Base-by-base conservation (phyloP, 2,113 vertebrate species). In the Butorides virescens region DNA sequence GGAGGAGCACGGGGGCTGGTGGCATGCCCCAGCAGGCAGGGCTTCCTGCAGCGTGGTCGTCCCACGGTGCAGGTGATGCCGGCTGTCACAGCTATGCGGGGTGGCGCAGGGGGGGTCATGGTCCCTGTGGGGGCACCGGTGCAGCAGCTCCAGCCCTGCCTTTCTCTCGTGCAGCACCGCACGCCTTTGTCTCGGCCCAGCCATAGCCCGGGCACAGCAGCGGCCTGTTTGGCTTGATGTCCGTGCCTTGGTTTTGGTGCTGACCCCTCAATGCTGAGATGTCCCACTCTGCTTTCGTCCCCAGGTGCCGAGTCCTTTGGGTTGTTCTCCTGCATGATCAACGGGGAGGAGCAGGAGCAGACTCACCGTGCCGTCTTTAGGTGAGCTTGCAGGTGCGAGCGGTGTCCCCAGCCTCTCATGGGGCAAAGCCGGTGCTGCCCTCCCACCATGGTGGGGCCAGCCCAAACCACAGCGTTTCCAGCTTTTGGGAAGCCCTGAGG, bases 221-320 rank as follows among this genome's bases (percentile, higher is more conserved):
- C 20, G 56, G 39, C 25, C 32, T 44, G 29, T 32, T 52, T 20
- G 12, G 3, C 7, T 30, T 34, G 10, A 4, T 39, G 52, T 77
- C 56, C 30, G 10, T 66, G 70, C 39, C 36, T 58, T 29, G 32
- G 15, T 36, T 82, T 58, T 32, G 46, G 27, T 61, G 53, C 84
- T 59, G 79, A 74, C 55, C 39, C 52, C 66, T 87, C 72, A 32
- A 4, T 7, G 5, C 81, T 92, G 75, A 93, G 52, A 11, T 6
- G 5, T 81, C 26, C 87, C 59, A 22, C 34, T 93, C 93, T 95
- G 68, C 42, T 94, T 82, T 95, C 20, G 0, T 93, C 71, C 39
- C 30, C 94, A 99, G 99, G 99, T 97, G 99, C 99, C 0, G 99
- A 99, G 95, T 99, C 99, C n/a, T 99, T 99, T 3, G 99, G 99